Percentiles rank a stretch among this genome's conserved stretches.
These are phyloP conservation scores for Alosa sapidissima DNA, from an alignment of 2,797 vertebrate species.

Conservation along the genomic window DNA sequence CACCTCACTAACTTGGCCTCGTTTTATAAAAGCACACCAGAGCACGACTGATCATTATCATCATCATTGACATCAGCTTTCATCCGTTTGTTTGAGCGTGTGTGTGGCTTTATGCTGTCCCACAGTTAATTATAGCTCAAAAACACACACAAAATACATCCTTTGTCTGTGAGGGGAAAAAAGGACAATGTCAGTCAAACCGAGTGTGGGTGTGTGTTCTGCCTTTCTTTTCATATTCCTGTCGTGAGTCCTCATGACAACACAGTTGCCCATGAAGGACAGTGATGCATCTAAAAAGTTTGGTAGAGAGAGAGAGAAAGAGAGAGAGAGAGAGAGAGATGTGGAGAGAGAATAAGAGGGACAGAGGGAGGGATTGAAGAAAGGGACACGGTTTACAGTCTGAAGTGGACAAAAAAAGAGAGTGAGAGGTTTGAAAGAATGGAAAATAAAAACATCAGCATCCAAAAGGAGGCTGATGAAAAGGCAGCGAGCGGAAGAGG, in stretches of 20 bases:
- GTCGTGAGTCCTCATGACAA: background rate
- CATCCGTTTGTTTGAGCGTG: background rate
- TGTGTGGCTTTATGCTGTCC: conserved; percentile 18
- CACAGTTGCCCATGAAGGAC: background rate
- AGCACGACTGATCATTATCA: background rate
- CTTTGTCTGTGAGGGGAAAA: background rate
- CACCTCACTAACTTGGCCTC: background rate
- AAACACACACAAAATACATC: background rate
- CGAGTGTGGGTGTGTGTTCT: background rate
- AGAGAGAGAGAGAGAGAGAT: background rate
- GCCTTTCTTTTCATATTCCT: background rate
- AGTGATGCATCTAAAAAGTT: background rate
- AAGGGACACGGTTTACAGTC: background rate
- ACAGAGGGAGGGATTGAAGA: background rate
- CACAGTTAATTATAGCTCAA: conserved; percentile 17
- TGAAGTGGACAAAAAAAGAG: background rate
- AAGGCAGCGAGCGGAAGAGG: background rate
- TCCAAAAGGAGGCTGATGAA: background rate
- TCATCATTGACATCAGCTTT: background rate
- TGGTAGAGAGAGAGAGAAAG: background rate
- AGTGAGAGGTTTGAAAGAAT: background rate
- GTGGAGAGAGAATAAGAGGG: background rate
- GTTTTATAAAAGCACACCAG: background rate
- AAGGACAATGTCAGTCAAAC: conserved; percentile 15
- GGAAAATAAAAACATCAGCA: background rate